These are phyloP conservation scores for Trachemys scripta DNA, from an alignment of 2,113 vertebrate genomes.

Conservation along the genomic window DNA sequence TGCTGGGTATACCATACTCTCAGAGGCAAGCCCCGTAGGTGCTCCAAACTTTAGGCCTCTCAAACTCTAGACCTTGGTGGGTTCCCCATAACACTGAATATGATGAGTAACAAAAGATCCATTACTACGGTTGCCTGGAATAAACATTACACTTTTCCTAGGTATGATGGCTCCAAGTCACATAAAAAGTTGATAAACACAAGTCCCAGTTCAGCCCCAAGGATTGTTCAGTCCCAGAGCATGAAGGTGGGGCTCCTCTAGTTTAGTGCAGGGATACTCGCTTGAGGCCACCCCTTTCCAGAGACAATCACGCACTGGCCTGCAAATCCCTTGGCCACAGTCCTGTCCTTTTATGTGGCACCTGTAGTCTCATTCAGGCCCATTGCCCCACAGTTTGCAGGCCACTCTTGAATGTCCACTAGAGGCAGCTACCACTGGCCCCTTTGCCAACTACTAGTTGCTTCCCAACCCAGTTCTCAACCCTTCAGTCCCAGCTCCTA, in stretches of 20 bases:
- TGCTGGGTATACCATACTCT: not conserved
- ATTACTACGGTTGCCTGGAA: not conserved
- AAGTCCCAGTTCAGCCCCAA: not conserved
- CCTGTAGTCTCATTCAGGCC: not conserved
- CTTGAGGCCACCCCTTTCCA: not conserved
- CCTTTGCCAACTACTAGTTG: not conserved
- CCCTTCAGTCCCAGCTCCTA: not conserved
- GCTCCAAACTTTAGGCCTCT: not conserved
- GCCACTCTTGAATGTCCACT: not conserved
- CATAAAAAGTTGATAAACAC: not conserved
- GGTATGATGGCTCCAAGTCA: not conserved
- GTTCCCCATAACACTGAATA: not conserved
- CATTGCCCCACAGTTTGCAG: not conserved
- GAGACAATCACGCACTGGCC: not conserved
- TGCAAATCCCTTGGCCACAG: not conserved
- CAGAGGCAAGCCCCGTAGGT: not conserved
- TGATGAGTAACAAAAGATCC: not conserved
- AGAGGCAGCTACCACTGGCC: not conserved
- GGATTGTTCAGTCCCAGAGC: not conserved
- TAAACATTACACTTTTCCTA: not conserved
- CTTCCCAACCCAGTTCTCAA: not conserved
- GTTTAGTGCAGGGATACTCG: not conserved
- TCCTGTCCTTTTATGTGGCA: too few species aligned
- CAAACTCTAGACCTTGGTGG: not conserved
- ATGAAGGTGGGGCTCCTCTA: not conserved